Evolutionary conservation across 2,113 vertebrate species (phyloP), one percentile per base, ranked within the genome.

Genomic region (Prionailurus bengalensis): DNA sequence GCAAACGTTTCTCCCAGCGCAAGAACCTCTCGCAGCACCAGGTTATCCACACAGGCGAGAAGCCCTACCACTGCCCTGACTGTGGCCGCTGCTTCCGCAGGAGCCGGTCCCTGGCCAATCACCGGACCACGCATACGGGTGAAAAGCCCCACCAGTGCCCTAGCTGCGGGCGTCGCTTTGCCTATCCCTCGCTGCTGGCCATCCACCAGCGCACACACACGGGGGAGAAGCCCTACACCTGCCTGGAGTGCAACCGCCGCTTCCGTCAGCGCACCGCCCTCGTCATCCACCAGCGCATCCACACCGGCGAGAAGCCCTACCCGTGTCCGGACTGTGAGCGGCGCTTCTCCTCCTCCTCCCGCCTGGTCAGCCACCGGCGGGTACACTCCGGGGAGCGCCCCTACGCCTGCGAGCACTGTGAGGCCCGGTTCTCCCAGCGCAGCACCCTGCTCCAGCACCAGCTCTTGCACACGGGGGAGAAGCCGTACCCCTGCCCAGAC

Each of bases 391-490:
- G 98, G 4, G 98, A 98, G 91, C 98, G 97, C 0, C 98, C 98
- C 14, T 98, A 98, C 0, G 97, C 96, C 42, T 99, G 99, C 21
- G 71, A 61, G 3, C 97, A 97, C 45, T 99, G 98, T 3, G 97
- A 98, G 65, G 98, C 98, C 66, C 98, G 98, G 90, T 99, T 99
- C 92, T 99, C 99, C 29, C 99, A 99, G 23, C 98, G 99, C 42
- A 99, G 99, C 0, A 99, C 99, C 71, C 98, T 98, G 39, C 15
- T 98, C 14, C 98, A 98, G 68, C 98, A 98, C 97, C 98, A 98
- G 91, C 98, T 98, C 58, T 89, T 98, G 89, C 98, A 98, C 94
- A 98, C 97, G 0, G 98, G 98, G 0, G 98, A 98, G 95, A 98
- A 98, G 91, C 98, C 98, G 65, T 99, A 98, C 92, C 76, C 95